Conservation (phyloP, 2,113 vertebrate species). For the Isichthys henryi region DNA sequence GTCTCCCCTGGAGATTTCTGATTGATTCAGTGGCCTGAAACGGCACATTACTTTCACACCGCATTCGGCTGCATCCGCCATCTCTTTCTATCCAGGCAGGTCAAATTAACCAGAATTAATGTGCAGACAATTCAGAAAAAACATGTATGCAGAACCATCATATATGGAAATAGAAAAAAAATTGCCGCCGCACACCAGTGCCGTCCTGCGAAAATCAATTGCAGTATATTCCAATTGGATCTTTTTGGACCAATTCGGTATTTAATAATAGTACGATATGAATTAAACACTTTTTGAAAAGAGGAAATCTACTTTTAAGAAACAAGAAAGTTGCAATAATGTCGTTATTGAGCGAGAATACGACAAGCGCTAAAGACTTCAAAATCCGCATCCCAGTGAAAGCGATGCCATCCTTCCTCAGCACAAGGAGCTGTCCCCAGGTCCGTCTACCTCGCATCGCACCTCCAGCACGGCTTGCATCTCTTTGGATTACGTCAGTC, state of each 20-base stretch:
- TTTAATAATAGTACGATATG: not conserved
- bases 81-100: conserved; percentile 35
- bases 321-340: not conserved
- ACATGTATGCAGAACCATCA: not conserved
- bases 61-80: conserved; percentile 75
- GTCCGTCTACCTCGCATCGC: not conserved
- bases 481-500: conserved; percentile 35
- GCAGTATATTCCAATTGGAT: not conserved
- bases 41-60: conserved; percentile 79
- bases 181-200: conserved; percentile 1
- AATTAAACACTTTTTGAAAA: not conserved
- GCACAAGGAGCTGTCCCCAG: conserved; percentile 36
- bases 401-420: conserved; percentile 46
- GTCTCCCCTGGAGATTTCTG: conserved; percentile 68
- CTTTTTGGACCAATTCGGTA: not conserved
- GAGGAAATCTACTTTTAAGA: not conserved
- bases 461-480: conserved; percentile 28
- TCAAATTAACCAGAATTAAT: conserved; percentile 18
- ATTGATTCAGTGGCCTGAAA: conserved; percentile 69
- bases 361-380: conserved; percentile 19
- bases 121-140: conserved; percentile 20
- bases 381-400: conserved; percentile 38
- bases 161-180: not conserved
- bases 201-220: conserved; percentile 8
- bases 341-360: not conserved